These are phyloP conservation scores for Darevskia nairensis DNA, from an alignment of 2,797 vertebrate species.

Conservation along the genomic window DNA sequence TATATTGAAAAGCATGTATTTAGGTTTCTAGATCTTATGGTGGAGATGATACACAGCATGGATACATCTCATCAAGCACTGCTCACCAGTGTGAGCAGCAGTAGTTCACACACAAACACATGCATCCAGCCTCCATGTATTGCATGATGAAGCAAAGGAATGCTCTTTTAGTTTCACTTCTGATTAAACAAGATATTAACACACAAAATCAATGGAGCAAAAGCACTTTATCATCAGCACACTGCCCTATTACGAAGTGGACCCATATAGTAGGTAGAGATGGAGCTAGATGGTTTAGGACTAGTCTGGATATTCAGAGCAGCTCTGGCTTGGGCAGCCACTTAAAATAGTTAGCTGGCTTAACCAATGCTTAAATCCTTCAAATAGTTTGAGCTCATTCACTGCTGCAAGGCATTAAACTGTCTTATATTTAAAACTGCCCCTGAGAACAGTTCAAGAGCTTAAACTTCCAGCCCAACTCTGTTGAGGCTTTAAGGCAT, in stretches of 20 bases:
- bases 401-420: not conserved
- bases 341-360: conserved; percentile 1
- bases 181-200: not conserved
- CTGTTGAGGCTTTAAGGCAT: not conserved
- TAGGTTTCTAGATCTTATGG: too few relatives aligned
- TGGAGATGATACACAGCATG: too few relatives aligned
- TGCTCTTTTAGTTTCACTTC: not conserved
- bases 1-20: too few relatives aligned
- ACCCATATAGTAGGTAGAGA: not conserved
- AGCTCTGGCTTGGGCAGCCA: not conserved
- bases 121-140: not conserved
- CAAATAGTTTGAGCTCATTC: not conserved
- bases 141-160: not conserved
- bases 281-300: not conserved
- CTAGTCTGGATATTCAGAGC: not conserved
- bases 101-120: too few relatives aligned
- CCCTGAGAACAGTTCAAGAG: not conserved
- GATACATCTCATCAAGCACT: too few relatives aligned
- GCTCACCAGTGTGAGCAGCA: too few relatives aligned
- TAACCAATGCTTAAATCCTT: not conserved
- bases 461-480: not conserved
- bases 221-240: not conserved
- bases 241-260: not conserved
- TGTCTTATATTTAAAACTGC: not conserved
- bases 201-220: not conserved